A percentile compares a stretch with the other conserved stretches of the same genome.
phyloP scores from a whole-genome alignment of 2,888 invertebrate species.

The Hirtodrosophila confusa region DNA sequence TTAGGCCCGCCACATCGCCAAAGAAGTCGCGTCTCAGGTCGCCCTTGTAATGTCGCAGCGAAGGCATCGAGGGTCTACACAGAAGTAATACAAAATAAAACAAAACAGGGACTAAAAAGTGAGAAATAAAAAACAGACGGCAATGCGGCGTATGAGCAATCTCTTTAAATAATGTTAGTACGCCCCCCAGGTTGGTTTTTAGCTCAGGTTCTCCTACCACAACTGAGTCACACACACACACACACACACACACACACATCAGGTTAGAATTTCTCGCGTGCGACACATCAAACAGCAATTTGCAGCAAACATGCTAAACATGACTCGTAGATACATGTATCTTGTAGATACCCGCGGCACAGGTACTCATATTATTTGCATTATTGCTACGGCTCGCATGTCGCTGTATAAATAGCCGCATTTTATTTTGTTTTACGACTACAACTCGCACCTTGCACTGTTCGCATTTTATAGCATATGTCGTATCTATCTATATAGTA shows the following conservation, averaged over 20 bases:
- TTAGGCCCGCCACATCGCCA: constrained; percentile 89
- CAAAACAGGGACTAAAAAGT: too few relatives aligned
- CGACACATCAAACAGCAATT: constrained; percentile 22
- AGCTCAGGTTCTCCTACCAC: constrained; percentile 2
- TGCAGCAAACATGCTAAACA: constrained; percentile 10
- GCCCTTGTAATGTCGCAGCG: constrained; percentile 89
- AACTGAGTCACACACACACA: background rate
- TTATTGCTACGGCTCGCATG: constrained; percentile 52
- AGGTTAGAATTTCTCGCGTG: constrained; percentile 9
- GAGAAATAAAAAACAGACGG: background rate
- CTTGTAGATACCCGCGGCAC: constrained; percentile 26
- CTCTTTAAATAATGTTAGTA: constrained; percentile 22
- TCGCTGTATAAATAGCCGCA: constrained; percentile 50
- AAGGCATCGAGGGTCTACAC: constrained; percentile 88
- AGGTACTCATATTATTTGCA: constrained; percentile 40
- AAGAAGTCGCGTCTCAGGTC: constrained; percentile 89
- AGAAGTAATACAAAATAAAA: too few relatives aligned
- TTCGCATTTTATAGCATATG: constrained; percentile 2
- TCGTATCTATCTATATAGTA: background rate
- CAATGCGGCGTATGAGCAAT: constrained; percentile 53
- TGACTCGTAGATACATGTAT: constrained; percentile 34
- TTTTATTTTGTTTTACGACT: constrained; percentile 50
- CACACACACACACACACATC: background rate
- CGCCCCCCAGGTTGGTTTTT: constrained; percentile 20
- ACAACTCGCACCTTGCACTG: constrained; percentile 3